Percentiles rank a stretch among this genome's conserved stretches.
These are phyloP conservation scores for Furnarius figulus DNA, from an alignment of 2,113 vertebrate species.

Conservation along the genomic window DNA sequence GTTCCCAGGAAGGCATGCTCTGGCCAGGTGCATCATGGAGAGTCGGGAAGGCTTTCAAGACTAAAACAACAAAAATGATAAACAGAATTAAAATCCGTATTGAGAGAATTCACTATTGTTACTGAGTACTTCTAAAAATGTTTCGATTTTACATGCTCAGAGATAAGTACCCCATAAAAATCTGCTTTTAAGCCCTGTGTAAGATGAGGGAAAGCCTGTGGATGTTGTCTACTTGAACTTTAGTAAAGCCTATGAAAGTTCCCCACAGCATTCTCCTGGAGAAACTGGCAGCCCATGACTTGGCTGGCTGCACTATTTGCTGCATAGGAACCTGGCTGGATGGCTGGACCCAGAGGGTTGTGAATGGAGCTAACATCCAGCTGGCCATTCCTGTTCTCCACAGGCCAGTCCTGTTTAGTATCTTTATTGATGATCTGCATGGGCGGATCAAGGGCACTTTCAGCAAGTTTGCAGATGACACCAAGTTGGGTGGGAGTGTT, in stretches of 20 bases:
- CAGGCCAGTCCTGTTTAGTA: neutral
- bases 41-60: neutral
- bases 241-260: neutral
- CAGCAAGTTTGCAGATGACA: neutral
- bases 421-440: neutral
- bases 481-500: rapidly evolving
- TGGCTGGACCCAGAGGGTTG: too few relatives aligned
- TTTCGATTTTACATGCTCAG: neutral
- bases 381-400: neutral
- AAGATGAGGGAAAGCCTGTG: neutral
- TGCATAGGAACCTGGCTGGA: neutral
- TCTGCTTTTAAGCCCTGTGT: neutral
- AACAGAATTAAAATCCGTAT: neutral
- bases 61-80: neutral
- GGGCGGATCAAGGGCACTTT: neutral
- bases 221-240: neutral
- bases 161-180: neutral
- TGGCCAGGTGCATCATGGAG: rapidly evolving
- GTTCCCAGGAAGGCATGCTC: neutral
- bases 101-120: neutral
- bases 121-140: neutral
- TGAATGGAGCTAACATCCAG: neutral
- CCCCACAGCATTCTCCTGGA: neutral
- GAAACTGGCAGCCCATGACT: neutral
- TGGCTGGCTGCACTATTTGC: too few relatives aligned